Base-by-base conservation (phyloP, 2,888 invertebrate genomes). In the Diachrysia chrysitis region DNA sequence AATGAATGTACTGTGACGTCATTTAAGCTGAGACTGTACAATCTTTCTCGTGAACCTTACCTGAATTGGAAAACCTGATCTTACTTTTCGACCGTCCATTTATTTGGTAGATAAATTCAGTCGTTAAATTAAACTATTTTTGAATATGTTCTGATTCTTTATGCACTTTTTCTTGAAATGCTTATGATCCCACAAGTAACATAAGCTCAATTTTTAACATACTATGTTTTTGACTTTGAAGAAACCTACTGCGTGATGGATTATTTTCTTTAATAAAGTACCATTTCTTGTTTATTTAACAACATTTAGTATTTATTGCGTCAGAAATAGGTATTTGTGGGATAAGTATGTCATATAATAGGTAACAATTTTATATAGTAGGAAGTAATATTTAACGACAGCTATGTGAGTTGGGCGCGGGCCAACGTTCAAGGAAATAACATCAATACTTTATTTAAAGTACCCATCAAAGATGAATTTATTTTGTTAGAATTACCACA, bases 371-470 rank as follows among this genome's bases (percentile, higher is more conserved):
- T 51, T 4, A 21, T 51, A 51, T 51, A 21, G 12, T 7, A 21
- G 57, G 32, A 59, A 14, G 21, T 46, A 16, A 1, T n/a, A 51
- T 51, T 19, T 59, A 32, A 46, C 9, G 29, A 17, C 21, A n/a
- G n/a, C 46, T 48, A 17, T 17, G 32, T 12, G 19, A 58, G 37
- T 61, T 61, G 53, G 60, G n/a, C 21, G 37, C 23, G n/a, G 21
- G 60, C 37, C 60, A 61, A 61, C 57, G 23, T 32, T 37, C 29
- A 23, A 51, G 0, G 10, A 54, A 46, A 25, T 68, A 54, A 54
- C 14, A 25, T 54, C 48, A 21, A 51, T 51, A 51, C 48, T 21
- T 51, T 51, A 51, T 19, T 51, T 21, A 21, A 19, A 19, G 19
- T 51, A 21, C 48, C 48, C 21, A 51, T 21, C 12, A 21, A 51